Base-by-base conservation (phyloP, 23 tunicate genomes). In the Phallusia fumigata region DNA sequence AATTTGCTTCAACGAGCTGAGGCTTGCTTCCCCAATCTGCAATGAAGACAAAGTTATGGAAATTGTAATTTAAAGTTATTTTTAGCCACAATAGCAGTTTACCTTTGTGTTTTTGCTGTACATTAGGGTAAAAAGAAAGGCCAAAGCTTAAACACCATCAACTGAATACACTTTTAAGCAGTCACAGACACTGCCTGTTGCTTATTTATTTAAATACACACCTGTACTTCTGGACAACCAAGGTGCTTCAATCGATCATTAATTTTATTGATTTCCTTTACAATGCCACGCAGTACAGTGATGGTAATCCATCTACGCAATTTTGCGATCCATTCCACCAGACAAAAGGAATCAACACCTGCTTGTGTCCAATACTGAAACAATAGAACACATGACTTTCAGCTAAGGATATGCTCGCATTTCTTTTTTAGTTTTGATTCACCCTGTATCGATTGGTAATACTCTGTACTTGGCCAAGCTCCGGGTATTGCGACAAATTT, bases 151-250 rank as follows among this genome's bases (percentile, higher is more conserved):
- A n/a, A n/a, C n/a, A n/a, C n/a, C n/a, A n/a, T n/a, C n/a, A n/a
- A n/a, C n/a, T n/a, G n/a, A n/a, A n/a, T n/a, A n/a, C n/a, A n/a
- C n/a, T n/a, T n/a, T n/a, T n/a, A n/a, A n/a, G n/a, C n/a, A n/a
- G n/a, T n/a, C n/a, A n/a, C n/a, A n/a, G n/a, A n/a, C n/a, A n/a
- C n/a, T n/a, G n/a, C n/a, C n/a, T n/a, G n/a, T n/a, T n/a, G 69
- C 69, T 3, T 58, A 16, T 24, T 21, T 6, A 22, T 21, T 3
- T 16, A 13, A 21, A 13, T 13, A 58, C 28, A 24, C 31, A 88
- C 93, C 80, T 92, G 89, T 15, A 92, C 73, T 65, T 87, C 91
- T 21, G 86, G 76, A 65, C 83, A 84, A 6, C 97, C 97, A 35
- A 77, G 65, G n/a, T 87, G 76, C 32, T 80, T 83, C 0, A 92